phyloP scores from a whole-genome alignment of 2,113 vertebrate species.

The Brachypteracias leptosomus region DNA sequence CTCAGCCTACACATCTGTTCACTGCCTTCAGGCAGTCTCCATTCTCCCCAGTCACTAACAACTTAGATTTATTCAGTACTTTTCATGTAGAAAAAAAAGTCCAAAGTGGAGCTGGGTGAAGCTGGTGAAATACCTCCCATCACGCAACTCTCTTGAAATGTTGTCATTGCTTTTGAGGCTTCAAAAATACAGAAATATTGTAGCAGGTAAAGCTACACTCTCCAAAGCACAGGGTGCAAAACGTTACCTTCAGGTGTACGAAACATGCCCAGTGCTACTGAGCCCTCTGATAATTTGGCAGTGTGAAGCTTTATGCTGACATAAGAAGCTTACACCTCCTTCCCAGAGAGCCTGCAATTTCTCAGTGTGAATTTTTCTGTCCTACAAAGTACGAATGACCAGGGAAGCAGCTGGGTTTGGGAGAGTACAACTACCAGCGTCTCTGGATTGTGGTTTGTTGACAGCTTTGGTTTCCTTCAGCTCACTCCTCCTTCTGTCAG shows the following conservation, averaged over 20 bases:
- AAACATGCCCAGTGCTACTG: neutral
- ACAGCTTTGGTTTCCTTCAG: neutral
- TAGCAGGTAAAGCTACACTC: neutral
- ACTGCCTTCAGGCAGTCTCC: constrained; percentile 31
- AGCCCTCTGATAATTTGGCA: neutral
- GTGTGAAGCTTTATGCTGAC: neutral
- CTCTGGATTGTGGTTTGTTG: neutral
- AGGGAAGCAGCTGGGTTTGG: neutral
- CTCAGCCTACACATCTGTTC: constrained; percentile 49
- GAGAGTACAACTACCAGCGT: neutral
- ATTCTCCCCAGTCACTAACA: constrained; percentile 14
- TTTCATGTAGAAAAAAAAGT: neutral
- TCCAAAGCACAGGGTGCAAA: neutral
- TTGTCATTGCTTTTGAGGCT: neutral
- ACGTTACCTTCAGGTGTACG: neutral
- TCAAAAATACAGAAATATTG: neutral
- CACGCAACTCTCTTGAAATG: neutral
- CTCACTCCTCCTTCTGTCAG: neutral
- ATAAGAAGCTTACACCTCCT: neutral
- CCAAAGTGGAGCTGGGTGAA: neutral
- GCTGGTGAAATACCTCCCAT: neutral
- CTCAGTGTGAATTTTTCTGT: neutral
- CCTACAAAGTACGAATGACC: neutral
- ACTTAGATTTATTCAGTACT: constrained; percentile 36
- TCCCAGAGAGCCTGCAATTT: neutral